Conservation (phyloP, 2,113 vertebrate genomes). For the Tenrec ecaudatus region DNA sequence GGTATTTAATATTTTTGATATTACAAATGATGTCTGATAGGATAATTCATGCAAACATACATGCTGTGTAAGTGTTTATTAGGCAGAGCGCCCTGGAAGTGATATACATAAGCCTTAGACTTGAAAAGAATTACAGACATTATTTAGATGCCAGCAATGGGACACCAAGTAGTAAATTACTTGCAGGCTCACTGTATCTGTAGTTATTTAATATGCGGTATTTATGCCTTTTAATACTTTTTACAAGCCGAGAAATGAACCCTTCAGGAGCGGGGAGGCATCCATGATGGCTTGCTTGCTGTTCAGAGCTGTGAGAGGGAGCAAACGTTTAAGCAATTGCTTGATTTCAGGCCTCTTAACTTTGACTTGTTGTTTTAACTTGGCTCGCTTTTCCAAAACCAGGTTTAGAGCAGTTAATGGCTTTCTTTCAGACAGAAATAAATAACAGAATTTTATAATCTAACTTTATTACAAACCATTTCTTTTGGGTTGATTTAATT, state of each 20-base stretch:
- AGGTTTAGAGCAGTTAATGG: constrained; percentile 12
- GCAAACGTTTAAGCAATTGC: neutral
- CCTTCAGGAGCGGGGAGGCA: neutral
- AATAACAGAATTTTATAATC: neutral
- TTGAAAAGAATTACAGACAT: too few relatives aligned
- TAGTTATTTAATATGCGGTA: neutral
- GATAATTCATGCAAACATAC: too few relatives aligned
- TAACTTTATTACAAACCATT: constrained; percentile 33
- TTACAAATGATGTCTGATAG: too few relatives aligned
- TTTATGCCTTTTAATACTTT: constrained; percentile 27
- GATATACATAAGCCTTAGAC: too few relatives aligned
- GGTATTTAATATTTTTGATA: too few relatives aligned
- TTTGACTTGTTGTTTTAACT: constrained; percentile 13
- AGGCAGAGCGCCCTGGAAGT: too few relatives aligned
- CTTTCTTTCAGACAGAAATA: constrained; percentile 64
- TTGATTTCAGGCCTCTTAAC: constrained; percentile 11
- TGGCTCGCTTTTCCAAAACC: constrained; percentile 23
- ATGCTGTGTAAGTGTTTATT: too few relatives aligned
- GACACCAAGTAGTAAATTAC: too few relatives aligned
- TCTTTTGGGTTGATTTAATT: constrained; percentile 45
- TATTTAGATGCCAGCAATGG: too few relatives aligned
- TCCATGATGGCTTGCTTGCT: neutral
- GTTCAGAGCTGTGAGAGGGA: neutral
- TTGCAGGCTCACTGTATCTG: neutral
- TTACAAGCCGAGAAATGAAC: neutral